Conservation (phyloP, 1,140 invertebrate genomes). For the Drosophila navojoa region DNA sequence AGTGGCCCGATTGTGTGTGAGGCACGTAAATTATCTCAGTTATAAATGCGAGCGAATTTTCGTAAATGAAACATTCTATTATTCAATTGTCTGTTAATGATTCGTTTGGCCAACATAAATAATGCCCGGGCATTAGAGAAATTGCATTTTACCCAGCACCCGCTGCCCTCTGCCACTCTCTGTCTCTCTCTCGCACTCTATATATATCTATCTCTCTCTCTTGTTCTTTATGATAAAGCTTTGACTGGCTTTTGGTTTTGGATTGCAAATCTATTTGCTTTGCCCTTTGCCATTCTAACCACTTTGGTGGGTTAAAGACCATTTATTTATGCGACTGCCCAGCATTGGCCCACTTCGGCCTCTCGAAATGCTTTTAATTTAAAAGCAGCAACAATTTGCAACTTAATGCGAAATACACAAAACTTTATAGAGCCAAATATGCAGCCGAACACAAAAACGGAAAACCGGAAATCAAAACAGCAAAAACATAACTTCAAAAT, state of each 20-base stretch:
- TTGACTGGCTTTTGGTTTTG: not conserved
- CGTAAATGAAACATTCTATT: not conserved
- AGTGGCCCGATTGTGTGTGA: constrained; percentile 17
- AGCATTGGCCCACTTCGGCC: constrained; percentile 11
- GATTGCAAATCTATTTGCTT: not conserved
- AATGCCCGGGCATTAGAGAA: constrained; percentile 1
- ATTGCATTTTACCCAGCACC: not conserved
- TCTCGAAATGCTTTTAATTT: constrained; percentile 44
- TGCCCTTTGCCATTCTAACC: constrained; percentile 3
- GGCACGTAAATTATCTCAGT: constrained; percentile 12
- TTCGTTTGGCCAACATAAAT: not conserved
- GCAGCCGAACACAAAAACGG: constrained; percentile 6
- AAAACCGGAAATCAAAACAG: constrained; percentile 13
- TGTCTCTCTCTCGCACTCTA: too few species aligned
- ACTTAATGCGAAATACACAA: not conserved
- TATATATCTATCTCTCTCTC: not conserved
- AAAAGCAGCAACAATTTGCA: constrained; percentile 8
- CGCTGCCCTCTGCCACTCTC: not conserved
- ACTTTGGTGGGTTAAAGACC: constrained; percentile 5
- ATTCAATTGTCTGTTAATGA: constrained; percentile 4
- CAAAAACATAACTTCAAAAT: constrained; percentile 36
- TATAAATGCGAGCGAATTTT: not conserved
- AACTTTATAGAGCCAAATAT: constrained; percentile 29
- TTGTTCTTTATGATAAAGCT: not conserved
- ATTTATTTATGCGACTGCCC: constrained; percentile 34